These are phyloP conservation scores for Callosobruchus maculatus DNA, from an alignment of 2,888 invertebrate genomes.

Conservation along the genomic window DNA sequence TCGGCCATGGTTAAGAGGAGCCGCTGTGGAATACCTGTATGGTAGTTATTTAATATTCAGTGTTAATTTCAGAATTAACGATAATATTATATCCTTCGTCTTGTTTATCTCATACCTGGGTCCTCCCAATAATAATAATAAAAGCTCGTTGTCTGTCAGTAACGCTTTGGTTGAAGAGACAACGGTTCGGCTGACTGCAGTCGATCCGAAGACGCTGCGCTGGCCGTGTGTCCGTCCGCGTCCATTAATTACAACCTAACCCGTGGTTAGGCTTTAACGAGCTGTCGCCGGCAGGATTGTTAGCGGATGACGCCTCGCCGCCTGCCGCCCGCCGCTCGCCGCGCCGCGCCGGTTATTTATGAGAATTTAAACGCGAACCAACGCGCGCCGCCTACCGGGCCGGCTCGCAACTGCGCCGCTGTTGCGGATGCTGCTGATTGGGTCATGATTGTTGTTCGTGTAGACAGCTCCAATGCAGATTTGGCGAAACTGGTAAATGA, in stretches of 20 bases:
- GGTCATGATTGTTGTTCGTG: no score
- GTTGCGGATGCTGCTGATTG: background rate
- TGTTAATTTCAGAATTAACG: no score
- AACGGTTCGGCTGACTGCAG: background rate
- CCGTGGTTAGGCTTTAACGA: conserved; percentile 55
- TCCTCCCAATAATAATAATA: no score
- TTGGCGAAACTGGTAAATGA: no score
- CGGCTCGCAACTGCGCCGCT: background rate
- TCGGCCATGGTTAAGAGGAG: no score
- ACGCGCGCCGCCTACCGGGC: conserved; percentile 31
- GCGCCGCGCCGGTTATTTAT: conserved; percentile 41
- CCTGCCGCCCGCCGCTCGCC: no score
- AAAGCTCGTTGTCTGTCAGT: background rate
- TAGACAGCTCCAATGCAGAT: no score
- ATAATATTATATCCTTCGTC: no score
- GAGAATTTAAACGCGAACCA: conserved; percentile 49
- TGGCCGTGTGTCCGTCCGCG: background rate
- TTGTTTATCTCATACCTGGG: no score
- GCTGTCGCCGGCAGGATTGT: conserved; percentile 53
- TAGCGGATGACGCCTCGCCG: conserved; percentile 35
- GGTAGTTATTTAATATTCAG: no score
- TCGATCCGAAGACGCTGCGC: background rate
- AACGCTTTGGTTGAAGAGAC: background rate
- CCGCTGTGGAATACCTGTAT: no score
- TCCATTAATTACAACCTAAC: conserved; percentile 54